phyloP scores from a whole-genome alignment of 2,113 vertebrate genomes.

The Psophia crepitans region DNA sequence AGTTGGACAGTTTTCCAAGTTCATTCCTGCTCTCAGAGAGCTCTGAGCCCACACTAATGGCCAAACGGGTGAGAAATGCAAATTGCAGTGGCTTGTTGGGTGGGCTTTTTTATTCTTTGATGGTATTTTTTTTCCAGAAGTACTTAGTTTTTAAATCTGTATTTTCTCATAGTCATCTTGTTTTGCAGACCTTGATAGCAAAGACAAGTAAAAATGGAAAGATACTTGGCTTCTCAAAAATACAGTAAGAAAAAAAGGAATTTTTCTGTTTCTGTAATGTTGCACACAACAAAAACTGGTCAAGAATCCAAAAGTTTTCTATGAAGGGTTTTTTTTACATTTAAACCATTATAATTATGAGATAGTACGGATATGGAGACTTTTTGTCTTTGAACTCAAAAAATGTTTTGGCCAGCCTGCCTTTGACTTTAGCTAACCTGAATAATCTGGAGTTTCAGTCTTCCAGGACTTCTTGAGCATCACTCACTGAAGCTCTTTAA shows the following conservation, averaged over 20 bases:
- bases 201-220: background rate
- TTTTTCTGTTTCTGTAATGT: background rate
- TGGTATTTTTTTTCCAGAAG: background rate
- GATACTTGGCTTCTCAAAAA: background rate
- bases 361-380: background rate
- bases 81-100: background rate
- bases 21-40: background rate
- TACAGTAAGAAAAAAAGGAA: background rate
- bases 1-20: background rate
- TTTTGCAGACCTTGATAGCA: background rate
- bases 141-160: background rate
- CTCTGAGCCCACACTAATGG: background rate
- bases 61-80: background rate
- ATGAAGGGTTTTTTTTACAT: background rate
- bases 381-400: background rate
- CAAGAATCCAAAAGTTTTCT: background rate
- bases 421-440: background rate
- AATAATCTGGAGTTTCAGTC: background rate
- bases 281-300: background rate
- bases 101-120: background rate
- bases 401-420: background rate
- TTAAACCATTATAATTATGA: background rate
- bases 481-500: background rate
- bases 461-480: background rate
- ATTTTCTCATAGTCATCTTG: background rate